Percentiles rank a stretch among this genome's conserved stretches.
phyloP scores from a whole-genome alignment of 2,797 vertebrate species.

The Leptatherina wallacei region DNA sequence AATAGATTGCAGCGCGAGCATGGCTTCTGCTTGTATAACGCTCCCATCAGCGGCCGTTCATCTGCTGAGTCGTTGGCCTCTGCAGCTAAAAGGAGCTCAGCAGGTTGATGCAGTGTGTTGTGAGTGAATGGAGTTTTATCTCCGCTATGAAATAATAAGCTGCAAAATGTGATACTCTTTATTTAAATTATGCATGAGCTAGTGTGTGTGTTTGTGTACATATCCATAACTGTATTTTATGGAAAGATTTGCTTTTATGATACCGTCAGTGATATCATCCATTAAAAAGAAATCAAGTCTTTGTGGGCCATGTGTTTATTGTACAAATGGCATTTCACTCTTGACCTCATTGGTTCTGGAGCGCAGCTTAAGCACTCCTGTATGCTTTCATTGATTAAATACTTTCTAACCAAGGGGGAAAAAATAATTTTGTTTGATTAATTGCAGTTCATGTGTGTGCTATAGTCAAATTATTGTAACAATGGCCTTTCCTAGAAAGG shows the following conservation, averaged over 20 bases:
- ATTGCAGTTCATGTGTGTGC: neutral
- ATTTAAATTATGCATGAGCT: slow-evolving; percentile 24
- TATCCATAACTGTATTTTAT: slow-evolving; percentile 27
- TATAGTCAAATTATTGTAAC: neutral
- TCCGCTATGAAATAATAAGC: slow-evolving; percentile 38
- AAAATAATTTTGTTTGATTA: slow-evolving; percentile 1
- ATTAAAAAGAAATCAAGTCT: slow-evolving; percentile 30
- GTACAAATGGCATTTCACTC: neutral
- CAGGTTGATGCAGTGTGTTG: slow-evolving; percentile 13
- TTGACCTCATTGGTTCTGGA: slow-evolving; percentile 6
- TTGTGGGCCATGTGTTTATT: slow-evolving; percentile 4
- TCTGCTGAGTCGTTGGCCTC: slow-evolving; percentile 34
- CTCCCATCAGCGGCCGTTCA: slow-evolving; percentile 41
- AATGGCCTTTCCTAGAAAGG: neutral
- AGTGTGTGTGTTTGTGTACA: slow-evolving; percentile 8
- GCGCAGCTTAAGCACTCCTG: neutral
- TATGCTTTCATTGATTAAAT: neutral
- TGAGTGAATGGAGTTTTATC: slow-evolving; percentile 21
- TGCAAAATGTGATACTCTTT: slow-evolving; percentile 25
- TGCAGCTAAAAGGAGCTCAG: slow-evolving; percentile 19
- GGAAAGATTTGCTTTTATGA: slow-evolving; percentile 23
- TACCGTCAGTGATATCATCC: slow-evolving; percentile 13
- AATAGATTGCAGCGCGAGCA: slow-evolving; percentile 14
- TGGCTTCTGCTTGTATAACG: slow-evolving; percentile 24
- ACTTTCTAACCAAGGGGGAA: neutral